Percentiles rank a stretch among this genome's conserved stretches.
These are phyloP conservation scores for Salticus scenicus DNA, from an alignment of 2,888 invertebrate genomes.

Conservation along the genomic window DNA sequence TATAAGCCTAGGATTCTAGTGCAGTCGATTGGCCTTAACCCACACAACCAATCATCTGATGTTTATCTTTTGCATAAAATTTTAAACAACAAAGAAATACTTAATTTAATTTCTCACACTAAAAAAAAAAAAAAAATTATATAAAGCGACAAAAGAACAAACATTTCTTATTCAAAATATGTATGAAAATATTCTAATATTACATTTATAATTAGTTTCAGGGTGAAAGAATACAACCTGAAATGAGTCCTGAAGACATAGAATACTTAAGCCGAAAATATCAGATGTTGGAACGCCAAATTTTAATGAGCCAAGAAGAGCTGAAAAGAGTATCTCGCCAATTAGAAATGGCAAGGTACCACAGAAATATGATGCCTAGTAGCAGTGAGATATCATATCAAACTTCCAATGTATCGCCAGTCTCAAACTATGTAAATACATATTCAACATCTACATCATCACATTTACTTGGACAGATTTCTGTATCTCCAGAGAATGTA, in stretches of 20 bases:
- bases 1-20: too few species aligned
- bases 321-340: constrained; percentile 90
- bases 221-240: constrained; percentile 75
- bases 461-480: not conserved
- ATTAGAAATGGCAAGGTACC: constrained; percentile 75
- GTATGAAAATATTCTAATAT: too few species aligned
- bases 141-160: too few species aligned
- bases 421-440: constrained; percentile 31
- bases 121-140: too few species aligned
- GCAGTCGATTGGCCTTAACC: too few species aligned
- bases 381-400: constrained; percentile 22
- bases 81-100: too few species aligned
- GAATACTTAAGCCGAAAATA: constrained; percentile 88
- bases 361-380: not conserved
- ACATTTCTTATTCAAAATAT: too few species aligned
- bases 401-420: not conserved
- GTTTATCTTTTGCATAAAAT: too few species aligned
- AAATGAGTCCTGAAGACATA: constrained; percentile 77
- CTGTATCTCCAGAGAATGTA: constrained; percentile 24
- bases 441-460: constrained; percentile 2
- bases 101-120: too few species aligned
- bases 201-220: constrained; percentile 38
- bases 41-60: too few species aligned
- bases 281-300: constrained; percentile 88
- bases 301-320: constrained; percentile 90